Percentiles rank a stretch among this genome's conserved stretches.
phyloP scores from a whole-genome alignment of 2,888 invertebrate genomes.

The Glaucopsyche alexis region DNA sequence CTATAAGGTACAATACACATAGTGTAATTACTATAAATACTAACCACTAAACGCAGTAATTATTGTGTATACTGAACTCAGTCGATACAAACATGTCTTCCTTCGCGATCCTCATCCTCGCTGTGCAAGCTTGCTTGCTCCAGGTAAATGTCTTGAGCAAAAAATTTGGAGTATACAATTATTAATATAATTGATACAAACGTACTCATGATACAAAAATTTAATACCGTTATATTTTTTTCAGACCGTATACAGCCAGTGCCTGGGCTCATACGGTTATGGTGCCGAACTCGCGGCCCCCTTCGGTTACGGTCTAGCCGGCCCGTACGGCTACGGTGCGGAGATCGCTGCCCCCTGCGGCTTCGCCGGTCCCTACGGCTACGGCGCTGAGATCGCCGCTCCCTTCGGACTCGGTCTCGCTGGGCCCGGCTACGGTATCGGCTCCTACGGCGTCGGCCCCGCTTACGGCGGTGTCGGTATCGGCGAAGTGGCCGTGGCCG shows the following conservation, averaged over 20 bases:
- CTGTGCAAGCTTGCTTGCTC: slow-evolving; percentile 44
- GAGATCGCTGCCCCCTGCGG: slow-evolving; percentile 27
- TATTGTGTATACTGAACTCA: slow-evolving; percentile 25
- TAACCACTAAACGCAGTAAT: neutral
- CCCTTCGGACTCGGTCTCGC: slow-evolving; percentile 19
- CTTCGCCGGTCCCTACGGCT: slow-evolving; percentile 24
- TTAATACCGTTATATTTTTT: neutral
- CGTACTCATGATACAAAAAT: neutral
- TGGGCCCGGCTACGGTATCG: slow-evolving; percentile 24
- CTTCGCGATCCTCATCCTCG: slow-evolving; percentile 37
- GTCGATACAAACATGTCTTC: slow-evolving; percentile 23
- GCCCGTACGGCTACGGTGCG: slow-evolving; percentile 27
- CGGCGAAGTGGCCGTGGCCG: slow-evolving; percentile 34
- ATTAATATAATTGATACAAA: too few species aligned
- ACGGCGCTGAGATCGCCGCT: slow-evolving; percentile 25
- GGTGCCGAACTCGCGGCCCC: slow-evolving; percentile 24
- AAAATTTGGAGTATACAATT: neutral
- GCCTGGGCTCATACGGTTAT: slow-evolving; percentile 29
- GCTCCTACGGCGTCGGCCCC: slow-evolving; percentile 38
- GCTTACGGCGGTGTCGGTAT: slow-evolving; percentile 25
- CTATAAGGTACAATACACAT: neutral
- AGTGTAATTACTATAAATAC: slow-evolving; percentile 28
- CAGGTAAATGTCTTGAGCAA: slow-evolving; percentile 32
- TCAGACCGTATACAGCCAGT: slow-evolving; percentile 25
- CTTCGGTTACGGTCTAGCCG: slow-evolving; percentile 4